phyloP scores from a whole-genome alignment of 2,113 vertebrate species.

The Leucopternis melanops region DNA sequence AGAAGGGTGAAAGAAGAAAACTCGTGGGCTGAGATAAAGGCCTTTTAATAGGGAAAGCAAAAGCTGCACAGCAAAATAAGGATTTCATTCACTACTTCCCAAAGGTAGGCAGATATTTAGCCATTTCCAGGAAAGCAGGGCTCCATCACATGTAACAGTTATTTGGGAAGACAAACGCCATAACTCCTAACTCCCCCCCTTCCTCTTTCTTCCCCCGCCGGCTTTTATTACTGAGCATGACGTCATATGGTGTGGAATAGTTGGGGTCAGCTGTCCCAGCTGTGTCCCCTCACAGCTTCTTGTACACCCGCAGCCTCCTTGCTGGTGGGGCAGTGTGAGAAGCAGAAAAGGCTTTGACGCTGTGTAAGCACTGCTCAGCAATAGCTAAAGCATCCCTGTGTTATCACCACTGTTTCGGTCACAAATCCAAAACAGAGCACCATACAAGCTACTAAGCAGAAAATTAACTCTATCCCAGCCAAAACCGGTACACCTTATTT shows the following conservation, averaged over 20 bases:
- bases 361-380: background rate
- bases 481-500: background rate
- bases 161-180: background rate
- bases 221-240: background rate
- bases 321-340: background rate
- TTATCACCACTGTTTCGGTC: background rate
- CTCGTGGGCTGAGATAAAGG: background rate
- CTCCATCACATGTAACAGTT: background rate
- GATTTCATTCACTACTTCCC: background rate
- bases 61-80: background rate
- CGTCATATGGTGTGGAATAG: no score
- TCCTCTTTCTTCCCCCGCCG: accelerated
- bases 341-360: background rate
- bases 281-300: no score
- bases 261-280: no score
- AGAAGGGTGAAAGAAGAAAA: background rate
- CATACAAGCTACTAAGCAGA: background rate
- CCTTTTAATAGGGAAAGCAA: background rate
- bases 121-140: background rate
- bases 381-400: background rate
- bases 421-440: background rate
- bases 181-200: background rate
- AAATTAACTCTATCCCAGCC: background rate
- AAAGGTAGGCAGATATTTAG: background rate
- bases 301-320: background rate